Base-by-base conservation (phyloP, 1,140 invertebrate species). In the Bathynomus jamesi region DNA sequence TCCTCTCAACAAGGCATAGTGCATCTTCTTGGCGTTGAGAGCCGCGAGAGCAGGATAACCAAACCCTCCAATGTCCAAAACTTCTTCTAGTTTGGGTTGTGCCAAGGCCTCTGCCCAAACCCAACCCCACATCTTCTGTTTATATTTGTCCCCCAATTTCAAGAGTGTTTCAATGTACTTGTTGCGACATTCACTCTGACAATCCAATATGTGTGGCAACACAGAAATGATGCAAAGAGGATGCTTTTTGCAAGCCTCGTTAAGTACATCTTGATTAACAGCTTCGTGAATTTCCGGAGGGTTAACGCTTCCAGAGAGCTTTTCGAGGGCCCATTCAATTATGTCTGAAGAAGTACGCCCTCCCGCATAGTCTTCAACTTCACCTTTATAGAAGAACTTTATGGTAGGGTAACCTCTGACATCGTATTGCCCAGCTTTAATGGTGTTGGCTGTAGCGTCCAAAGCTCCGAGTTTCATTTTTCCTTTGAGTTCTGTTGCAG, bases 81-180 rank as follows among this genome's bases (percentile, higher is more conserved):
- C 87, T 77, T 91, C 88, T 83, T 99, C 97, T 8, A 99, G 79
- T 1, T 89, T 86, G 0, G 85, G 81, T 83, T 99, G 96, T 17
- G 89, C 84, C 28, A 89, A 89, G 62, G 93, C 96, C 83, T 99
- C 96, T 2, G 91, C 81, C 97, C 97, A 99, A 4, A 95, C 83
- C 95, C 96, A 99, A 75, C 95, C 95, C 96, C 96, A 99, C 83
- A 90, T 87, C 80, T 97, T 96, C 82, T 92, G 89, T 84, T 98
- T 98, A 83, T 90, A 98, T 82, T 95, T 95, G 53, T 97, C 94
- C 21, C 89, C 94, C 53, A 96, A 84, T 3, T 85, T 82, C 24
- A 85, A 87, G 0, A 99, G 83, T 4, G 88, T 88, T 10, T 87
- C 81, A 11, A 99, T 82, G 83, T 97, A 99, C 4, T 87, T 84